Evolutionary conservation across 2,888 invertebrate species (phyloP).

Genomic region (Rotaria magnacalcarata): DNA sequence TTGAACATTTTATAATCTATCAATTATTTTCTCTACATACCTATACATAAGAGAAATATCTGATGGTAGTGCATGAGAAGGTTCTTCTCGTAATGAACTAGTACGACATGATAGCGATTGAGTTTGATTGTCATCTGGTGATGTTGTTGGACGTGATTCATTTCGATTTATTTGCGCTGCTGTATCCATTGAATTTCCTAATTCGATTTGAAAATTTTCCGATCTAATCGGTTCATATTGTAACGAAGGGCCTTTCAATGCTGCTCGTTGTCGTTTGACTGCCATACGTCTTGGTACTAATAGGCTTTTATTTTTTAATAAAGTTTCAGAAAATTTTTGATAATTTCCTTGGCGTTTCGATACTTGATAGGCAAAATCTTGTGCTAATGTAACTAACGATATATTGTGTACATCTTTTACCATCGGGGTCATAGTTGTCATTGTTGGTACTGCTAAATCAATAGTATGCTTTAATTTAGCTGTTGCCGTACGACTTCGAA

Average conservation of each 20-base stretch:
- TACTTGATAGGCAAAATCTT: not conserved
- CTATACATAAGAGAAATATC: not conserved
- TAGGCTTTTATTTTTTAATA: not conserved
- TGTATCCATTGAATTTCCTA: not conserved
- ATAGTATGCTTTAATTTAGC: not conserved
- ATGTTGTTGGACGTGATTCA: not conserved
- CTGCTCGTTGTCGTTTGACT: not conserved
- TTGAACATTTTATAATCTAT: too few species aligned
- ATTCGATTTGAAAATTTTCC: not conserved
- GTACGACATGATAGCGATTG: not conserved
- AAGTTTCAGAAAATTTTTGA: not conserved
- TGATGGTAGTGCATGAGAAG: not conserved
- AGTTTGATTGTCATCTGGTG: not conserved
- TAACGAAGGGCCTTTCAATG: not conserved
- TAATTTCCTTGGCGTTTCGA: not conserved
- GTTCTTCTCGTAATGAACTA: not conserved
- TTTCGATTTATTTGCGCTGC: not conserved
- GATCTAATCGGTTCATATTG: not conserved
- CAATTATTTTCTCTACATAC: not conserved
- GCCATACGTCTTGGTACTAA: constrained; percentile 5
- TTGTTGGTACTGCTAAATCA: not conserved
- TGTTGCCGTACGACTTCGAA: not conserved
- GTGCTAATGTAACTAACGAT: not conserved
- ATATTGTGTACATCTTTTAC: not conserved
- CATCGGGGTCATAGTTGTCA: not conserved